phyloP scores from a whole-genome alignment of 2,113 vertebrate species.

The Sciurus niger region DNA sequence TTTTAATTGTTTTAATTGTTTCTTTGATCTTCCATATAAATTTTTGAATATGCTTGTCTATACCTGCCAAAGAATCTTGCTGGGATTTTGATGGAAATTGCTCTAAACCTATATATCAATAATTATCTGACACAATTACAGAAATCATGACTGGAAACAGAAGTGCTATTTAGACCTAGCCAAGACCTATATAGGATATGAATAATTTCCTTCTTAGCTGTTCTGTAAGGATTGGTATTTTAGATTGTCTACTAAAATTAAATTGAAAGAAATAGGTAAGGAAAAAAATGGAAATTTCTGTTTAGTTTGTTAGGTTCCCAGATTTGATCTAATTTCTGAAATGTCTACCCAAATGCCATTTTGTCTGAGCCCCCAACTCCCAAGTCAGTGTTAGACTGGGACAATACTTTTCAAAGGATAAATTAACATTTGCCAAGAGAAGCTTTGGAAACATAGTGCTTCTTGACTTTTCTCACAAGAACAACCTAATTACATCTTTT shows the following conservation, averaged over 20 bases:
- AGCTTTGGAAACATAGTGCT: neutral
- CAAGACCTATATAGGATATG: neutral
- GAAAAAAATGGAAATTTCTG: constrained; percentile 44
- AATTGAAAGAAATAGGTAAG: constrained; percentile 19
- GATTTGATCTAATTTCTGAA: constrained; percentile 24
- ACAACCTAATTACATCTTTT: constrained; percentile 37
- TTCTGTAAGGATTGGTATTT: neutral
- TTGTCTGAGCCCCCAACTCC: neutral
- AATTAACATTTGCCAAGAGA: neutral
- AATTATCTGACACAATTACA: neutral
- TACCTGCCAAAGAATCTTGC: neutral
- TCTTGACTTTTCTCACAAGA: constrained; percentile 46
- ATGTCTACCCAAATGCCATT: neutral
- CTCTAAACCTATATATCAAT: neutral
- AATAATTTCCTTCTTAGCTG: constrained; percentile 41
- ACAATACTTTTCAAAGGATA: neutral
- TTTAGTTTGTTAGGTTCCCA: neutral
- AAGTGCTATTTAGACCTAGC: neutral
- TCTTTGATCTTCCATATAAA: neutral
- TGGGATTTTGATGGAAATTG: neutral
- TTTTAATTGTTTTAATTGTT: neutral
- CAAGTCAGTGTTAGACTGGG: neutral
- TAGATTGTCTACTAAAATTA: constrained; percentile 21
- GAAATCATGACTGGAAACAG: constrained; percentile 41
- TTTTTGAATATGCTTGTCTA: neutral